Evolutionary conservation across 30 jellyfish, hydroid and myxozoan genomes (phyloP).

Genomic region (Hydractinia echinata): DNA sequence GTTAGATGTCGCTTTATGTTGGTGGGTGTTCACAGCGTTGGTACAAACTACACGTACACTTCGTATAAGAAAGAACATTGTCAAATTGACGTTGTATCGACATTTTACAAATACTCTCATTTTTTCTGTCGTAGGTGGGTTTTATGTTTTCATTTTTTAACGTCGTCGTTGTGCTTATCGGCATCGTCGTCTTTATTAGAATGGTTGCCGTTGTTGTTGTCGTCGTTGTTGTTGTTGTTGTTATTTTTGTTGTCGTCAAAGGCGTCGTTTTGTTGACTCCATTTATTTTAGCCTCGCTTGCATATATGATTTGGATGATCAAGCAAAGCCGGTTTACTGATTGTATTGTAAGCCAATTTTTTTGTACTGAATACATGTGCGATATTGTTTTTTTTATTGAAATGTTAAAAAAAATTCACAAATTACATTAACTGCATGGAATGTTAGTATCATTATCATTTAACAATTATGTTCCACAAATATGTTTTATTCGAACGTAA

Average conservation of each 20-base stretch:
- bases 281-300: slow-evolving; percentile 53
- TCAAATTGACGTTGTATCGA: slow-evolving; percentile 71
- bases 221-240: no score
- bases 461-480: no score
- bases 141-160: background rate
- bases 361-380: background rate
- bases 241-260: no score
- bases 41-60: slow-evolving; percentile 91
- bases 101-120: slow-evolving; percentile 91
- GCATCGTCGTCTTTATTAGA: no score
- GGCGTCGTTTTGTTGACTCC: background rate
- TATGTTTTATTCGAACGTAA: no score
- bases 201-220: no score
- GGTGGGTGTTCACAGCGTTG: slow-evolving; percentile 95
- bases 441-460: no score
- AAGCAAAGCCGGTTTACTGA: slow-evolving; percentile 50
- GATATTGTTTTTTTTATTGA: background rate
- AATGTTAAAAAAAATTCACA: no score
- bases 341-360: slow-evolving; percentile 47
- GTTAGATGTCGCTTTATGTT: slow-evolving; percentile 62
- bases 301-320: slow-evolving; percentile 70
- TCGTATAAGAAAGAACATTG: slow-evolving; percentile 69
- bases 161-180: no score
- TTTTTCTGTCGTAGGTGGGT: slow-evolving; percentile 73
- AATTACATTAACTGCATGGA: no score